These are phyloP conservation scores for Saccostrea cuccullata DNA, from an alignment of 1,140 invertebrate genomes.

Conservation along the genomic window DNA sequence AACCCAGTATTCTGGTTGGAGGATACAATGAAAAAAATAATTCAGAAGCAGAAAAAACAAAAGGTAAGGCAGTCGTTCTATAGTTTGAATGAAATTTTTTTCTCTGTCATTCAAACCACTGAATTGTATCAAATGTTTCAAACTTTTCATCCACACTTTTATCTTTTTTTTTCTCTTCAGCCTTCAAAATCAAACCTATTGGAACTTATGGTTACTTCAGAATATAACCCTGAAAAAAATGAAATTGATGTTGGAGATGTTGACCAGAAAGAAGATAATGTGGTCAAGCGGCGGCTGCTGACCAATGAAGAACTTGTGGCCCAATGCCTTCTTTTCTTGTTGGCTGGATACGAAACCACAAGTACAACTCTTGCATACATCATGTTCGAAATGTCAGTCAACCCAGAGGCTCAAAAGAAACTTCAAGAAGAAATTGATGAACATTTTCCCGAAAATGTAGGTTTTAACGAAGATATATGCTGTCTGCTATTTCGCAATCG, in stretches of 20 bases:
- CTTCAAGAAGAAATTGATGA: constrained; percentile 78
- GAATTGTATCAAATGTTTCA: not conserved
- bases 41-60: constrained; percentile 63
- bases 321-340: constrained; percentile 72
- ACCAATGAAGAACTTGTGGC: constrained; percentile 67
- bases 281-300: constrained; percentile 47
- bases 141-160: not conserved
- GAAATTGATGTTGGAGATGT: constrained; percentile 34
- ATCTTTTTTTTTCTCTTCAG: constrained; percentile 13
- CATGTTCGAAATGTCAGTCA: constrained; percentile 78
- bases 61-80: constrained; percentile 48
- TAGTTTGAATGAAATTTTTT: not conserved
- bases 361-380: constrained; percentile 79
- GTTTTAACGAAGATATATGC: not conserved
- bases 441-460: constrained; percentile 64
- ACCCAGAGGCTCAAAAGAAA: constrained; percentile 79
- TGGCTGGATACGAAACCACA: constrained; percentile 79
- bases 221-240: constrained; percentile 54
- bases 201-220: constrained; percentile 64
- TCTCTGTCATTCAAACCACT: not conserved
- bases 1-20: constrained; percentile 75
- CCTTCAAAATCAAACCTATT: constrained; percentile 53
- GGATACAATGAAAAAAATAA: constrained; percentile 59
- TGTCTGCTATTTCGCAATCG: not conserved
- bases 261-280: constrained; percentile 37